These are phyloP conservation scores for Nematolebias whitei DNA, from an alignment of 2,113 vertebrate genomes.

Conservation along the genomic window DNA sequence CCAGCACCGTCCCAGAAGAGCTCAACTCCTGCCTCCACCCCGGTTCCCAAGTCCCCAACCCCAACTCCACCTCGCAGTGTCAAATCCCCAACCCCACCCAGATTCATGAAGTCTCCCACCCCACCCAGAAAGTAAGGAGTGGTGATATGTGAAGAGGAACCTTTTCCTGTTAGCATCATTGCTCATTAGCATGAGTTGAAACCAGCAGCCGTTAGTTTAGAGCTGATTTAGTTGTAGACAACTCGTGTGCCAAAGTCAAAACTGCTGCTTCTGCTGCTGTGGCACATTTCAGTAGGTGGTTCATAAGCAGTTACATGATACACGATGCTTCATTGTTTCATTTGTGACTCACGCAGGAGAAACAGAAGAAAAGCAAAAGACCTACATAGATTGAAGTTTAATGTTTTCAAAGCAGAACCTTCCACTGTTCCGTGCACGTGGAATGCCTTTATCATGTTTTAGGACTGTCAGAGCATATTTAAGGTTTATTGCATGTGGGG, in stretches of 20 bases:
- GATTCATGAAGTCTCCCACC: conserved; percentile 61
- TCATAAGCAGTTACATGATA: neutral
- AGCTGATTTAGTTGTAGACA: too few species aligned
- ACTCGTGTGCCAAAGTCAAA: too few species aligned
- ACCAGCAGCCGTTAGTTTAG: conserved; percentile 40
- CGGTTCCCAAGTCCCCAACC: conserved; percentile 54
- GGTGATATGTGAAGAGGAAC: conserved; percentile 7
- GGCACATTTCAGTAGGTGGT: neutral
- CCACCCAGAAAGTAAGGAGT: conserved; percentile 70
- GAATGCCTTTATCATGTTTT: conserved; percentile 33
- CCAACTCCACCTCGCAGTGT: conserved; percentile 25
- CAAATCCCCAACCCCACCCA: conserved; percentile 46
- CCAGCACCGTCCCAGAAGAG: conserved; percentile 64
- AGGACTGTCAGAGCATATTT: conserved; percentile 17
- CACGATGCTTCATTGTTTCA: conserved; percentile 12
- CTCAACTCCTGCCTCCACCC: conserved; percentile 64
- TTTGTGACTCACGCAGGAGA: neutral
- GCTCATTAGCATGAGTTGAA: conserved; percentile 58
- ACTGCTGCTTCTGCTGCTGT: neutral
- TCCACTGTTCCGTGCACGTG: conserved; percentile 27
- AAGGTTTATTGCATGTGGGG: conserved; percentile 1
- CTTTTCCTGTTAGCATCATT: conserved; percentile 7
- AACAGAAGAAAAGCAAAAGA: neutral
- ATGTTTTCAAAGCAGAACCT: conserved; percentile 57
- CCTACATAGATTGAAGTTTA: conserved; percentile 22